A percentile compares a stretch with the other conserved stretches of the same genome.
These are phyloP conservation scores for Dolichallabes microphthalmus DNA, from an alignment of 2,113 vertebrate genomes.

Conservation along the genomic window DNA sequence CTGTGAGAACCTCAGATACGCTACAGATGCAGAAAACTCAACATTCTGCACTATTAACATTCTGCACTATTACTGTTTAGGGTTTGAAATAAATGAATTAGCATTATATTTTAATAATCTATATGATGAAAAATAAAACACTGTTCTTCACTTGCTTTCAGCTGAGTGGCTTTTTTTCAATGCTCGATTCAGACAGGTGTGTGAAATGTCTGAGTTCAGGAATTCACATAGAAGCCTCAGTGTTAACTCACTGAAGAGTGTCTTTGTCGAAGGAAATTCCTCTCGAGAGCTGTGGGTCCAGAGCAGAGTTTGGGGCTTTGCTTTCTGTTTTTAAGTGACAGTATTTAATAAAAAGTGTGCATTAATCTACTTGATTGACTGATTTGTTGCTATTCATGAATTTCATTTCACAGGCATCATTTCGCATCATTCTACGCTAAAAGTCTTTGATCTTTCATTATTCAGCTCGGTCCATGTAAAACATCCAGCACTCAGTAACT, in stretches of 20 bases:
- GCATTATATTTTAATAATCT: not conserved
- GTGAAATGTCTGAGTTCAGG: conserved; percentile 14
- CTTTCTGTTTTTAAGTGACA: not conserved
- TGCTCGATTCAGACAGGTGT: conserved; percentile 39
- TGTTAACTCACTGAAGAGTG: conserved; percentile 28
- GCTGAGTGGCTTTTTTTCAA: conserved; percentile 25
- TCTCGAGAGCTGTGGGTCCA: not conserved
- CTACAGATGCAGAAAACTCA: not conserved
- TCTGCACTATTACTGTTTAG: not conserved
- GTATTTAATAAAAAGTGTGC: not conserved
- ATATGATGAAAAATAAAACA: not conserved
- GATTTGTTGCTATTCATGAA: not conserved
- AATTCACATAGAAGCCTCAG: conserved; percentile 13
- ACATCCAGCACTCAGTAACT: not conserved
- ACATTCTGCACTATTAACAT: not conserved
- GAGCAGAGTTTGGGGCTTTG: not conserved
- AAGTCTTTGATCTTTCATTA: not conserved
- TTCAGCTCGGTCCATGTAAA: not conserved
- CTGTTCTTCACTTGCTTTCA: not conserved
- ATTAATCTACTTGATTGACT: not conserved
- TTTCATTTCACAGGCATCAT: not conserved
- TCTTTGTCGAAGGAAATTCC: conserved; percentile 29
- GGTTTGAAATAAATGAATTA: not conserved
- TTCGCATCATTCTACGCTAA: not conserved
- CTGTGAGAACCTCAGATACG: not conserved